Conservation (phyloP, 2,113 vertebrate genomes). For the Setophaga kirtlandii region DNA sequence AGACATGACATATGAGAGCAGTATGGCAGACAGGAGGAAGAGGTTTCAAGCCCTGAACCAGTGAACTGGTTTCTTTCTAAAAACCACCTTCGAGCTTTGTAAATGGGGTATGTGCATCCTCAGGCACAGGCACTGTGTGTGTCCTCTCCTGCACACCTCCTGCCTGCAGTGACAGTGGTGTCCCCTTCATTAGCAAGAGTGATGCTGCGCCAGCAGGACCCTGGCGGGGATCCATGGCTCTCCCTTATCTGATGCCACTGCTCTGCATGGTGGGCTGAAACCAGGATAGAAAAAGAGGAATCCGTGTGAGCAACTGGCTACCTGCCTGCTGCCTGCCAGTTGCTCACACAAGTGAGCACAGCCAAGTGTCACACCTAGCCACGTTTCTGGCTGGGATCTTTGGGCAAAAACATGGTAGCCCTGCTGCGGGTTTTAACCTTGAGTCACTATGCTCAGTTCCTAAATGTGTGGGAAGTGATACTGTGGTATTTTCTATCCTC, state of each 20-base stretch:
- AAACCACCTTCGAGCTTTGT: neutral
- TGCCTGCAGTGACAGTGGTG: neutral
- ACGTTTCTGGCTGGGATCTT: neutral
- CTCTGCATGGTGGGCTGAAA: neutral
- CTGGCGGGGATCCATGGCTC: neutral
- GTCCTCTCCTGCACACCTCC: neutral
- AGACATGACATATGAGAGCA: accelerated
- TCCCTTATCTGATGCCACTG: neutral
- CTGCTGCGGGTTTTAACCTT: neutral
- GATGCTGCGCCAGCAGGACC: accelerated
- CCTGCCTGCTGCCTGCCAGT: too few relatives aligned
- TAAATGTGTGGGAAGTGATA: neutral
- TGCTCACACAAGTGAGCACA: neutral
- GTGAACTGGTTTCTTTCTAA: neutral
- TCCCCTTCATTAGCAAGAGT: neutral
- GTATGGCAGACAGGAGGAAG: neutral
- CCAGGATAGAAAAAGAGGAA: neutral
- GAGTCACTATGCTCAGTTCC: neutral
- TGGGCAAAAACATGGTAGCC: neutral
- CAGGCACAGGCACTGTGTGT: neutral
- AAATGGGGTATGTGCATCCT: accelerated
- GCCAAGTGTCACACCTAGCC: neutral
- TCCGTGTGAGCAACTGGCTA: neutral
- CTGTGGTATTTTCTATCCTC: neutral
- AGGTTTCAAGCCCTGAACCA: neutral